phyloP scores from a whole-genome alignment of 2,797 vertebrate genomes.

The Nothura maculosa region DNA sequence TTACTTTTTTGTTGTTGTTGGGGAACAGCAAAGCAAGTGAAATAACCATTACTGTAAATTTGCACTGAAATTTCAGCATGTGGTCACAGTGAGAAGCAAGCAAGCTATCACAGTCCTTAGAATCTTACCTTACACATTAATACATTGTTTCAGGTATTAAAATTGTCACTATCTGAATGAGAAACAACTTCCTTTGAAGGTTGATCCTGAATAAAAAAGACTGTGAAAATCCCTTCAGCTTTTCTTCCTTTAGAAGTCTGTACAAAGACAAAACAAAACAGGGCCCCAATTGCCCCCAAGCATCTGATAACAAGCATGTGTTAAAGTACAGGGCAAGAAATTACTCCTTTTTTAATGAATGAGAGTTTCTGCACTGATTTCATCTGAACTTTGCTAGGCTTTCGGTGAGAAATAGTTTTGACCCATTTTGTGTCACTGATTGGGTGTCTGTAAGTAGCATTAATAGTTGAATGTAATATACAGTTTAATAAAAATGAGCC shows the following conservation, averaged over 20 bases:
- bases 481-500: too few relatives aligned
- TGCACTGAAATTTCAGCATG: background rate
- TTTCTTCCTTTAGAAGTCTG: background rate
- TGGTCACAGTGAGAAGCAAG: background rate
- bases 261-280: background rate
- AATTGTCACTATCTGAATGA: background rate
- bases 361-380: background rate
- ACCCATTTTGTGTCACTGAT: background rate
- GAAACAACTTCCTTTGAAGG: background rate
- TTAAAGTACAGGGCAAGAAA: background rate
- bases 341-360: background rate
- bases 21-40: background rate
- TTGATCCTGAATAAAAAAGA: background rate
- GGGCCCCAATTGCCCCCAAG: background rate
- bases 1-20: constrained; percentile 27
- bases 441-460: constrained; percentile 48
- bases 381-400: background rate
- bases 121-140: background rate
- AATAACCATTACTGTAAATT: constrained; percentile 8
- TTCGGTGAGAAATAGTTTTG: background rate
- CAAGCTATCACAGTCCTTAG: background rate
- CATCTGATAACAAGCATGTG: background rate
- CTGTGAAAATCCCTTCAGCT: background rate
- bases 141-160: background rate
- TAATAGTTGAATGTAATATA: constrained; percentile 34